A percentile compares a stretch with the other conserved stretches of the same genome.
Conservation (phyloP, 2,113 vertebrate species). For the Aplodontia rufa region DNA sequence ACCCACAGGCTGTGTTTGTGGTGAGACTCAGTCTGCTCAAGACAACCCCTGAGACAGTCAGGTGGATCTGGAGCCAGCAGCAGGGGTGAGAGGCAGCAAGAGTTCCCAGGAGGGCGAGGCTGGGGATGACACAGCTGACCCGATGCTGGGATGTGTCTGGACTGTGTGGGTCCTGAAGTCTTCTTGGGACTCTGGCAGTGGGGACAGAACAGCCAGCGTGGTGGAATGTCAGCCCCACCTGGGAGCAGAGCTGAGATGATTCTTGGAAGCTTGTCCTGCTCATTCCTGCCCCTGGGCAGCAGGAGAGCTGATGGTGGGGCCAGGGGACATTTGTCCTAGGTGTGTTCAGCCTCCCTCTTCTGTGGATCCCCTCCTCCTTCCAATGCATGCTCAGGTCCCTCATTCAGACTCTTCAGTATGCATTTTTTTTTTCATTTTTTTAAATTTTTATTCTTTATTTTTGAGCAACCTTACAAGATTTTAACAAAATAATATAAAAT, state of each 20-base stretch:
- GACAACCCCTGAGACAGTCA: conserved; percentile 12
- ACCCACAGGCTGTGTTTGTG: conserved; percentile 42
- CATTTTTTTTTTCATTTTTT: no score
- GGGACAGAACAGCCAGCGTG: background rate
- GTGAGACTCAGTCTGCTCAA: conserved; percentile 64
- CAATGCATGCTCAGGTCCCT: fast-evolving
- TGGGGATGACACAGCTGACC: fast-evolving
- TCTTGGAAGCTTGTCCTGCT: background rate
- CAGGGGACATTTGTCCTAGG: fast-evolving
- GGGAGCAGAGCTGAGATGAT: background rate
- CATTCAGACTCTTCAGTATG: background rate
- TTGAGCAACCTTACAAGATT: no score
- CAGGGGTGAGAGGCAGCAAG: background rate
- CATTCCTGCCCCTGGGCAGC: background rate
- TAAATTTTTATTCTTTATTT: no score
- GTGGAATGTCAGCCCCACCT: fast-evolving
- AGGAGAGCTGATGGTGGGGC: background rate
- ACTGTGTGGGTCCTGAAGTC: background rate
- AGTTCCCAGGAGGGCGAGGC: background rate
- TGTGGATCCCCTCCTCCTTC: background rate
- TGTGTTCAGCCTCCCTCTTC: background rate
- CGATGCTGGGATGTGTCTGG: background rate
- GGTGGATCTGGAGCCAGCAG: background rate
- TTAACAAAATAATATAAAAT: no score
- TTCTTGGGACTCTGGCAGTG: background rate